Evolutionary conservation across 1,140 invertebrate species (phyloP), one percentile per base, ranked within the genome.

Genomic region (Pseudomyrmex gracilis): DNA sequence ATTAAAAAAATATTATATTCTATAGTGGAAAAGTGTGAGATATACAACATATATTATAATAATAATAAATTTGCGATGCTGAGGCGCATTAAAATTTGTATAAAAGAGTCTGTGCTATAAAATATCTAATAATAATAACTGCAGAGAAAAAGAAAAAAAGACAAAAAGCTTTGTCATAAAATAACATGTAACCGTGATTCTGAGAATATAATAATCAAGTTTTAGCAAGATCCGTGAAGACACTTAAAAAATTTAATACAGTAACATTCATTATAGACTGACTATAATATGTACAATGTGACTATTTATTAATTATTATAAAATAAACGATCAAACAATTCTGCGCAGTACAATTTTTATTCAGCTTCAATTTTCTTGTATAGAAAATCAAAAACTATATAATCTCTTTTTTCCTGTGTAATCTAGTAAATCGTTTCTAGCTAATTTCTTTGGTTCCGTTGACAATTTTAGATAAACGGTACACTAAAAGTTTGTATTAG

Each of bases 301-400:
- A 77, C 49, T 87, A 89, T 89, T 89, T 85, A 89, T 51, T 87
- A 89, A 89, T 89, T 85, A 89, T 89, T 87, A 66, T 58, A 63
- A 83, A 89, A 85, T 87, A 89, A 89, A 84, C 57, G 10, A 61
- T 80, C 67, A 67, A 61, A 76, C 51, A 60, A 67, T 53, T 61
- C 15, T 58, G 34, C 15, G 17, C 17, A 45, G 55, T 86, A 66
- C 60, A 66, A 51, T 87, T n/a, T 22, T 22, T 66, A 57, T 74
- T 47, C 34, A 43, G 9, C 17, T 45, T 51, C 17, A 49, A 76
- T 53, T 73, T 43, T 84, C 10, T 51, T 22, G 9, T 45, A 22
- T 77, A 84, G 55, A 78, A 76, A 87, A 85, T 73, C 67, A 63
- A 10, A 47, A 17, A 60, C 71, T 84, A 13, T 87, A 87, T 55